Conservation (phyloP, 2,113 vertebrate species). For the Vireo altiloquus region DNA sequence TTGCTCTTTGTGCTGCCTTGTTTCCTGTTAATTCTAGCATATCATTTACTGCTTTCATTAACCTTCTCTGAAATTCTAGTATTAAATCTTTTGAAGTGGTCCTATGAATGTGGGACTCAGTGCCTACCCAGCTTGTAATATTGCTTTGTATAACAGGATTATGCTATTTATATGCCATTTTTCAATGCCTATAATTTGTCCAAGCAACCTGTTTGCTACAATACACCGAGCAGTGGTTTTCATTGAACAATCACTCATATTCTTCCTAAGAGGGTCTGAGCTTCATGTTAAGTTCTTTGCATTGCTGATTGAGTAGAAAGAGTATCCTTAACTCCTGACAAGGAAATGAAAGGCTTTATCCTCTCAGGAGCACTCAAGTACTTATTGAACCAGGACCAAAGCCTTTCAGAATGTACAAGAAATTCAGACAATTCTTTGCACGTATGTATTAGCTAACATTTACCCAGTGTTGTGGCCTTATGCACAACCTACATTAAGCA, state of each 20-base stretch:
- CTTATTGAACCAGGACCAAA: background rate
- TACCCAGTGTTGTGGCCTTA: background rate
- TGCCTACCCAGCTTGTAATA: background rate
- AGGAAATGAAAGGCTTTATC: background rate
- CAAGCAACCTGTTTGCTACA: background rate
- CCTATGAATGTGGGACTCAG: background rate
- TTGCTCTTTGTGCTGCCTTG: background rate
- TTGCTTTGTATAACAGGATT: background rate
- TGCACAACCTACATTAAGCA: background rate
- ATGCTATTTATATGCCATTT: background rate
- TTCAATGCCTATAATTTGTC: background rate
- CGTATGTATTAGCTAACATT: background rate
- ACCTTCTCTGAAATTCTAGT: background rate
- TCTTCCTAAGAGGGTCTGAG: background rate
- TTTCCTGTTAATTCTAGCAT: background rate
- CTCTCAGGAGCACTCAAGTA: background rate
- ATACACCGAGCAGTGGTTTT: background rate
- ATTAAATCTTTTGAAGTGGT: conserved; percentile 15
- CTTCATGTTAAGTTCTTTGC: background rate
- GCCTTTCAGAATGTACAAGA: background rate
- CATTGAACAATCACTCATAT: background rate
- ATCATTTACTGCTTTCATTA: conserved; percentile 38
- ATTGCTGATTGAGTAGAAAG: background rate
- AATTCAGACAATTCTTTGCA: conserved; percentile 1
- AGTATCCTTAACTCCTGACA: background rate